These are phyloP conservation scores for Athrips mouffetella DNA, from an alignment of 2,888 invertebrate genomes.

Conservation along the genomic window DNA sequence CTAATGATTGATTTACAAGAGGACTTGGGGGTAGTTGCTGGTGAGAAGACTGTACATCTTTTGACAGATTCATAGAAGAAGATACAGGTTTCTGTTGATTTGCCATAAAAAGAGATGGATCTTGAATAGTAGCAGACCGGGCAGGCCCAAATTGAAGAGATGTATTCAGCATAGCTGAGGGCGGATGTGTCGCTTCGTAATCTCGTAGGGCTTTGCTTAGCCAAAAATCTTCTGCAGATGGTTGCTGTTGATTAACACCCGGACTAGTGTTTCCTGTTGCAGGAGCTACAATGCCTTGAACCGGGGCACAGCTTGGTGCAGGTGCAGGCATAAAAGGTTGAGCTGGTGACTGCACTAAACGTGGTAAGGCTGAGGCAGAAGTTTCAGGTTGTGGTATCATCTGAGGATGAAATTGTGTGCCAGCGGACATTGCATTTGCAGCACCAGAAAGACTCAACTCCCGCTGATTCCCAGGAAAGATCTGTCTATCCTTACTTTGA, in stretches of 20 bases:
- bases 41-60: not conserved
- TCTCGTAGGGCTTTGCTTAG: not conserved
- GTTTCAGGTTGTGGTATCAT: not conserved
- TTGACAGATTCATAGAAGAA: not conserved
- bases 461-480: not conserved
- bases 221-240: no score
- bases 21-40: no score
- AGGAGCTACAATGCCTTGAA: no score
- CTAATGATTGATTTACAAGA: no score
- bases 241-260: no score
- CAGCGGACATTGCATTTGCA: not conserved
- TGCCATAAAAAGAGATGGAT: not conserved
- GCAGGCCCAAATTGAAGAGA: slow-evolving; percentile 3
- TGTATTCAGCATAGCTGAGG: not conserved
- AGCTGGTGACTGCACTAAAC: not conserved
- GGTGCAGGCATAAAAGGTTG: not conserved
- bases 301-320: not conserved
- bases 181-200: slow-evolving; percentile 1
- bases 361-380: not conserved
- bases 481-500: not conserved
- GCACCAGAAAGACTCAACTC: not conserved
- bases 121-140: not conserved
- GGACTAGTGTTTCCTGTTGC: no score
- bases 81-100: not conserved
- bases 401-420: not conserved